A percentile compares a stretch with the other conserved stretches of the same genome.
Evolutionary conservation across 1,140 invertebrate species (phyloP).

Genomic region (Pseudobourletiella spinata): DNA sequence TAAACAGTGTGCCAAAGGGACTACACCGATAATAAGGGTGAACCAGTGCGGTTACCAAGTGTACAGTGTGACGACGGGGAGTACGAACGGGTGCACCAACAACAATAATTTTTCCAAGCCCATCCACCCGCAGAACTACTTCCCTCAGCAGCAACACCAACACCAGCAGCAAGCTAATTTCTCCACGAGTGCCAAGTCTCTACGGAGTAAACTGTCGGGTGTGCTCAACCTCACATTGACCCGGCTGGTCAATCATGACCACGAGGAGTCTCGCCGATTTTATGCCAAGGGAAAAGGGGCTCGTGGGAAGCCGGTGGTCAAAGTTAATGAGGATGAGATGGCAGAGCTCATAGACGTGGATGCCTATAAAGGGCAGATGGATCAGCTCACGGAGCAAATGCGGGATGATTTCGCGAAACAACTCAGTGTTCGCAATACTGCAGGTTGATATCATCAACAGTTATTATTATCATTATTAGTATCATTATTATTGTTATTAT

Average conservation of each 20-base stretch:
- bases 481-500: too few relatives aligned
- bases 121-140: background rate
- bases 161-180: background rate
- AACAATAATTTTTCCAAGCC: too few relatives aligned
- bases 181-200: constrained; percentile 1
- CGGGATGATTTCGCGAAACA: constrained; percentile 71
- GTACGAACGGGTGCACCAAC: too few relatives aligned
- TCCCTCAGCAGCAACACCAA: background rate
- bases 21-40: background rate
- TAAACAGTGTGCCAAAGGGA: background rate
- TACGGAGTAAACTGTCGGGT: background rate
- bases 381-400: constrained; percentile 55
- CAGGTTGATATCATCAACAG: constrained; percentile 49
- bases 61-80: too few relatives aligned
- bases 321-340: constrained; percentile 57
- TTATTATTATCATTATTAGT: constrained; percentile 36
- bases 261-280: constrained; percentile 12
- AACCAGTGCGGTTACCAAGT: background rate
- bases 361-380: constrained; percentile 55
- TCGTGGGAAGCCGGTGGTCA: constrained; percentile 48
- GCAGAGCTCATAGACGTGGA: constrained; percentile 60
- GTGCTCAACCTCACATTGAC: background rate
- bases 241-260: background rate
- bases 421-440: constrained; percentile 45
- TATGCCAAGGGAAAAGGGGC: constrained; percentile 38